Evolutionary conservation across 1,140 invertebrate species (phyloP), one percentile per base, ranked within the genome.

Genomic region (Coelopa frigida): DNA sequence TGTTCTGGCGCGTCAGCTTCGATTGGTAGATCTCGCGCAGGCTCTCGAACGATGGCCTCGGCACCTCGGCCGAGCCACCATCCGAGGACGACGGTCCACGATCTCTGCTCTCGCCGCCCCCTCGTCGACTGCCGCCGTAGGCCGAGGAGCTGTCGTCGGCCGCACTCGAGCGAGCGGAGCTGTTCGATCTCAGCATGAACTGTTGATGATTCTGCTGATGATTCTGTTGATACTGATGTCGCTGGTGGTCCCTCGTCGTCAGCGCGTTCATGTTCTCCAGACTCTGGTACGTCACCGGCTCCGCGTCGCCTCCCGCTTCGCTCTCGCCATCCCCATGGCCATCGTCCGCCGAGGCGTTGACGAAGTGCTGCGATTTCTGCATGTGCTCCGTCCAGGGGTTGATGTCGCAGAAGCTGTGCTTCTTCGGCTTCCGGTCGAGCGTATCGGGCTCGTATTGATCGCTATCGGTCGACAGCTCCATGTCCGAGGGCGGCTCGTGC

Each of bases 401-500:
- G 4, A 78, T 59, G 51, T 68, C 61, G 39, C 64, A 67, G 31
- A 68, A 68, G 39, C 64, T 68, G 29, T 67, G 62, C 57, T 82
- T 85, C 53, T 74, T 78, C 29, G 84, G 81, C 60, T 88, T 87
- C n/a, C 87, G 71, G 57, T 89, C 87, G 20, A 89, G 66, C 0
- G 87, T 90, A 53, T 90, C 87, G 0, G 85, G 85, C 61, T 90
- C 87, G 56, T 87, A 89, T 43, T 75, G 75, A 50, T 89, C 85
- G 3, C 67, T 70, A 15, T 70, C 66, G 1, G 67, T 70, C 1
- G 54, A 54, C 6, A 55, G 54, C 41, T 67, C 63, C n/a, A 64
- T 37, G 21, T 70, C 67, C 10, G 61, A 66, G 2, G 59, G 60
- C 0, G 64, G 66, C 5, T 69, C 61, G 23, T 69, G 67, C 61